These are phyloP conservation scores for Punctoribates punctum DNA, from an alignment of 2,888 invertebrate genomes.

Conservation along the genomic window DNA sequence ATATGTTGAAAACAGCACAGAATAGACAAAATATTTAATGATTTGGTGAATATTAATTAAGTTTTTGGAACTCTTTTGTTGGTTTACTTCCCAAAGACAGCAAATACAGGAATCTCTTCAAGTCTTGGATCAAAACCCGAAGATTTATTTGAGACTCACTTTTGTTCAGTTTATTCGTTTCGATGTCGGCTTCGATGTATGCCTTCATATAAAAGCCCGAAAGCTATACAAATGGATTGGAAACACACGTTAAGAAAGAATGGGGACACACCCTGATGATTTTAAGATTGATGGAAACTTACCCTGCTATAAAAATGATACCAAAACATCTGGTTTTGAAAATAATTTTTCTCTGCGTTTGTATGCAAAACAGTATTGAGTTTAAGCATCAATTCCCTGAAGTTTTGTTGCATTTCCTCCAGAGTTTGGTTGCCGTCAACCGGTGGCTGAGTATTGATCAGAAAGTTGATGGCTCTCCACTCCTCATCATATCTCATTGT, in stretches of 20 bases:
- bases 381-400: background rate
- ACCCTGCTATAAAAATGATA: constrained; percentile 12
- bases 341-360: background rate
- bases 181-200: constrained; percentile 2
- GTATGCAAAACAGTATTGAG: background rate
- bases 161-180: background rate
- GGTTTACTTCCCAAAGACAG: background rate
- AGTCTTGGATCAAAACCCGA: background rate
- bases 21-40: background rate
- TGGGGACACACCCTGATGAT: too few species aligned
- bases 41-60: background rate
- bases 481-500: constrained; percentile 10
- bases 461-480: background rate
- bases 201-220: background rate
- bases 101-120: constrained; percentile 4
- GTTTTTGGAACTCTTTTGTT: background rate
- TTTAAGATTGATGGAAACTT: background rate
- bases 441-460: background rate
- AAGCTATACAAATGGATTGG: background rate
- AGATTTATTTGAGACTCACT: background rate
- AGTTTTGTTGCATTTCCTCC: constrained; percentile 7
- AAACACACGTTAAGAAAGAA: background rate
- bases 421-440: background rate
- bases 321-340: background rate
- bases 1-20: background rate